phyloP scores from a whole-genome alignment of 2,113 vertebrate genomes.

The Nesoenas mayeri region DNA sequence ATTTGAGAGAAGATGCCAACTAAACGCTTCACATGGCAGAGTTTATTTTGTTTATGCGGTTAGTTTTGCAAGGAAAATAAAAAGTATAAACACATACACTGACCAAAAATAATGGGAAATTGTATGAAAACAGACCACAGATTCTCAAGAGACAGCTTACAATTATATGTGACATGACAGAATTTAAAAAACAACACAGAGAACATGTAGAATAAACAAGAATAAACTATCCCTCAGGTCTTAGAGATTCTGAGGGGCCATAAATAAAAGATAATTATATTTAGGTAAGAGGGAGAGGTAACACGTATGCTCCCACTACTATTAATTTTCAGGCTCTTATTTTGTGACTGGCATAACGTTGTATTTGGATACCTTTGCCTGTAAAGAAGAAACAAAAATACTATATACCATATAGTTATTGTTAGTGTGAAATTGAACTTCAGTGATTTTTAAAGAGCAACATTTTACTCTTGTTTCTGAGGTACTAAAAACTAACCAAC shows the following conservation, averaged over 20 bases:
- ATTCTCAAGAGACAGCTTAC: slow-evolving; percentile 23
- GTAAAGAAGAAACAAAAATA: neutral
- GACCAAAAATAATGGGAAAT: slow-evolving; percentile 51
- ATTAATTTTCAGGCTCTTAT: neutral
- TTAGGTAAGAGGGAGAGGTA: slow-evolving; percentile 34
- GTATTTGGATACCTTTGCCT: neutral
- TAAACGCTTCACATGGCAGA: neutral
- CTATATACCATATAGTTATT: neutral
- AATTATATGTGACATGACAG: slow-evolving; percentile 56
- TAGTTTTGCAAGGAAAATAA: neutral
- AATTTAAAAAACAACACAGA: slow-evolving; percentile 37
- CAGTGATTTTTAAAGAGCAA: neutral
- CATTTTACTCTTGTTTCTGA: neutral
- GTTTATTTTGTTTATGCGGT: slow-evolving; percentile 40
- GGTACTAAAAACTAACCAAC: neutral
- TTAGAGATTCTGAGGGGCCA: neutral
- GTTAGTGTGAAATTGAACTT: neutral
- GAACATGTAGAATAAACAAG: slow-evolving; percentile 43
- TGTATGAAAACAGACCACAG: slow-evolving; percentile 34
- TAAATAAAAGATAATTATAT: slow-evolving; percentile 64
- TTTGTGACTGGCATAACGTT: neutral
- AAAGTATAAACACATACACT: neutral
- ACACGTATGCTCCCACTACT: neutral
- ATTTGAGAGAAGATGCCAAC: slow-evolving; percentile 9
- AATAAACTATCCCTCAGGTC: neutral